Evolutionary conservation across 2,888 invertebrate species (phyloP), one percentile per base, ranked within the genome.

Genomic region (Carpatolechia fugitivella): DNA sequence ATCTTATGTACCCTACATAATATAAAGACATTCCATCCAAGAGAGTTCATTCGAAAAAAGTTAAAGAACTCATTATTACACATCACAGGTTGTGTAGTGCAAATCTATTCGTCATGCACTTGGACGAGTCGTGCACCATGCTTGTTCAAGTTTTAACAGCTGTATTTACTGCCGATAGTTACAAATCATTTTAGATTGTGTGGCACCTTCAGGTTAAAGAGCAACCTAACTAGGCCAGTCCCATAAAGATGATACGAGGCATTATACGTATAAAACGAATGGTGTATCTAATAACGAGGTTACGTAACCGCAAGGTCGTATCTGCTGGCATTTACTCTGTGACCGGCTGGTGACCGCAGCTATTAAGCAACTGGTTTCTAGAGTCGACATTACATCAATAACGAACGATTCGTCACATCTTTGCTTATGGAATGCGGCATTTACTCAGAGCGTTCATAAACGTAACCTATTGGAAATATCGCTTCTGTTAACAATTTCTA

Each of bases 261-360:
- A 69, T 72, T 68, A 64, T 62, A 69, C 10, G 10, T 63, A 70
- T 80, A 78, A 78, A 80, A 75, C 73, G 62, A 48, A 61, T 74
- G 78, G 79, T 80, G 82, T 82, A 81, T 82, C 78, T 81, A 78
- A 72, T 70, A 69, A 76, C 68, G 73, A 78, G 77, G 76, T 86
- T 84, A 86, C 68, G 70, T 84, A 85, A 86, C 57, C 55, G 64
- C 81, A 89, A 88, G 87, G 88, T 84, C 84, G 75, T 84, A 70
- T 83, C 84, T 61, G 60, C 79, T 88, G 88, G 85, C 89, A 89
- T 89, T 89, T 88, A 57, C 63, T 60, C 64, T 69, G 70, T 66
- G 70, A 68, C 65, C 68, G 66, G 64, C 69, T 41, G 64, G 70
- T 85, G 85, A 83, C 85, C 85, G 82, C 77, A 60, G 29, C 40